Evolutionary conservation across 1,140 invertebrate species (phyloP), one percentile per base, ranked within the genome.

Genomic region (Brachionus sp.): DNA sequence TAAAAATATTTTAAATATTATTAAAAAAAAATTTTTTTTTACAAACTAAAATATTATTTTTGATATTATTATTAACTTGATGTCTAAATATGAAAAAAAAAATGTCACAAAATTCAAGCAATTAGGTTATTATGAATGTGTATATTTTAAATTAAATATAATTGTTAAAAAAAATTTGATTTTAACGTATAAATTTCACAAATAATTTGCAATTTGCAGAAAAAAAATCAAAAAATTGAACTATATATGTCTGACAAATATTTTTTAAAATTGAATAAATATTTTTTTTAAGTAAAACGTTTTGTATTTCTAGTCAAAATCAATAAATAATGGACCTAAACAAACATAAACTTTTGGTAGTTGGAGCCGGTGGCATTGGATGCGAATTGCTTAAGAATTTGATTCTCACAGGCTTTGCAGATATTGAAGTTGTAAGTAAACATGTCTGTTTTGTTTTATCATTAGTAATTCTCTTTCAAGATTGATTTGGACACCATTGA

Each of bases 401-500:
- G 66, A 96, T 97, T 73, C 89, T 99, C 16, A 93, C 94, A 84
- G 97, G 97, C 46, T 99, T 99, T 87, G 90, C 91, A 19, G 90
- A 98, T 85, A 96, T 99, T 85, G 93, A 97, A 90, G 93, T 99
- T 84, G 96, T 98, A 92, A 92, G 94, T 88, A 7, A 10, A 12
- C 2, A 19, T 5, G 16, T 66, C 16, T 46, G 0, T 6, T 42
- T 80, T 7, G 13, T 35, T 73, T 73, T 5, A 3, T 10, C 10
- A 46, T 16, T 62, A 29, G 10, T 12, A 16, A 53, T 42, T 57
- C 68, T 57, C 86, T 84, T 92, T 92, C 85, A 89, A 98, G 96
- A 97, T 99, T 90, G 98, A 99, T 91, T 91, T 99, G 86, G 98
- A 99, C 88, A 99, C 96, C 3, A 99, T 99, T 87, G 97, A 99